phyloP scores from a whole-genome alignment of 2,888 invertebrate species.

The Pinctada fucata region DNA sequence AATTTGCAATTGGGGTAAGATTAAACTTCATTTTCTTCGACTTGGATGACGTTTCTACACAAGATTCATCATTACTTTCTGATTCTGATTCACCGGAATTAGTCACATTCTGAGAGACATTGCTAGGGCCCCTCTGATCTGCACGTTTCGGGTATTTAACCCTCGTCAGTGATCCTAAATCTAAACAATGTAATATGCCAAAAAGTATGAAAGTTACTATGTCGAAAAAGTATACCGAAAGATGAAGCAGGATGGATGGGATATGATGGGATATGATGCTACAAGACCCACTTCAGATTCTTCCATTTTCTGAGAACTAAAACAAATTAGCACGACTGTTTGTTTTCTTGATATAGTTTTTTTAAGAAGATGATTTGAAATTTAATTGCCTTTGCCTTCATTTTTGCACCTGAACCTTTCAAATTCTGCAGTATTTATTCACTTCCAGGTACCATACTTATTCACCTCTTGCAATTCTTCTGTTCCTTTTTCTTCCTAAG shows the following conservation, averaged over 20 bases:
- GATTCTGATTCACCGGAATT: neutral
- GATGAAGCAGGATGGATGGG: no score
- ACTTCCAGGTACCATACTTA: neutral
- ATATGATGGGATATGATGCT: no score
- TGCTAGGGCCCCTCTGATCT: neutral
- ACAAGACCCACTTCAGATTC: no score
- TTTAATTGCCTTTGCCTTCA: neutral
- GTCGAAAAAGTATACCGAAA: no score
- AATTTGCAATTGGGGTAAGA: neutral
- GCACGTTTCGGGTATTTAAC: no score
- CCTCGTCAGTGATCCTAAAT: no score
- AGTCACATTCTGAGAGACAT: neutral
- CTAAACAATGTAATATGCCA: no score
- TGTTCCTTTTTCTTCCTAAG: no score
- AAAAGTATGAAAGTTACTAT: no score
- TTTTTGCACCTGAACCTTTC: neutral
- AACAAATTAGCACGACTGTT: neutral
- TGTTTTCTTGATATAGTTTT: neutral
- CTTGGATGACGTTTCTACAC: neutral
- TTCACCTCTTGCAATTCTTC: no score
- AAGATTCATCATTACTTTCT: neutral
- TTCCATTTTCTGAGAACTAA: slow-evolving; percentile 7
- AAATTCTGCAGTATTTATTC: neutral
- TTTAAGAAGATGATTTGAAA: neutral
- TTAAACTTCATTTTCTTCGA: neutral